Evolutionary conservation across 37 sponge, comb jelly and placozoan species (phyloP).

Genomic region (Ephydatia muelleri): DNA sequence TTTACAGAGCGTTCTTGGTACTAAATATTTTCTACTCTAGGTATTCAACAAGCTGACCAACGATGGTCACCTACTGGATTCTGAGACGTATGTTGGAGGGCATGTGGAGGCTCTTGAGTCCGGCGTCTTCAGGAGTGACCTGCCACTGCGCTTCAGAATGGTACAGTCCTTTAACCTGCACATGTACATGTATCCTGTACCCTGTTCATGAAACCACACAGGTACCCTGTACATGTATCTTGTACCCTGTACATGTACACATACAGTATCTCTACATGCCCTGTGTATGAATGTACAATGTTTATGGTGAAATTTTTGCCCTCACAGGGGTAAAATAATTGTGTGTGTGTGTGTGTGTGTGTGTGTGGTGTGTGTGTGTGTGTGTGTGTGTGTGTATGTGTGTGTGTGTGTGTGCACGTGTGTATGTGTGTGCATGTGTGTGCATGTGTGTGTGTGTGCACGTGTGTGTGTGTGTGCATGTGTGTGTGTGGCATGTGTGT

Average conservation of each 20-base stretch:
- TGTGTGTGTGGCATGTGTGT: too few relatives aligned
- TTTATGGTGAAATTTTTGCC: not conserved
- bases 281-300: not conserved
- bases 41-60: constrained; percentile 86
- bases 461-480: not conserved
- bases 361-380: too few relatives aligned
- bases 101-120: constrained; percentile 98
- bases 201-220: too few relatives aligned
- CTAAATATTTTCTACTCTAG: constrained; percentile 30
- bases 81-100: constrained; percentile 99
- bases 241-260: too few relatives aligned
- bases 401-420: too few relatives aligned
- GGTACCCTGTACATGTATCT: not conserved
- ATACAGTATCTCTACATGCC: not conserved
- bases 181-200: not conserved
- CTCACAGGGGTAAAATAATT: too few relatives aligned
- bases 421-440: too few relatives aligned
- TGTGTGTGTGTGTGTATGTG: too few relatives aligned
- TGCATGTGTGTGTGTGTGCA: too few relatives aligned
- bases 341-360: not conserved
- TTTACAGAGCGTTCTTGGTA: too few relatives aligned
- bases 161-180: constrained; percentile 32
- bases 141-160: constrained; percentile 87
- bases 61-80: constrained; percentile 96
- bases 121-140: constrained; percentile 95